Evolutionary conservation across 2,888 invertebrate species (phyloP).

Genomic region (Bedellia somnulentella): DNA sequence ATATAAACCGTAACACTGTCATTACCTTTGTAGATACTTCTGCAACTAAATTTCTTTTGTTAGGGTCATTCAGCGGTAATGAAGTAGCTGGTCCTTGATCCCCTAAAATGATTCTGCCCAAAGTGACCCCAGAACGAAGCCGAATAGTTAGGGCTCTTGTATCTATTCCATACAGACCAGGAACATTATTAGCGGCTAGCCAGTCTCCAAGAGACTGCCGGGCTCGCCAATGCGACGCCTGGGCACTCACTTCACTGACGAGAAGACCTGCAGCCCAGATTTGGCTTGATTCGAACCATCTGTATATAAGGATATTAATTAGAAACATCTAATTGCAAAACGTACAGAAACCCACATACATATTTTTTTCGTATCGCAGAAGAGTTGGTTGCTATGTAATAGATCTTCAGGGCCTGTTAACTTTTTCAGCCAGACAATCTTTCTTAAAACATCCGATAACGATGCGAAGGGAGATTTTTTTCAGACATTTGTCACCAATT

Average conservation of each 20-base stretch:
- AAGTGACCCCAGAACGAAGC: conserved; percentile 85
- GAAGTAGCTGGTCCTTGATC: conserved; percentile 39
- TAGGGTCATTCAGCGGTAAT: conserved; percentile 71
- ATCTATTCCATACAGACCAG: conserved; percentile 91
- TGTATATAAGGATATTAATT: too few species aligned
- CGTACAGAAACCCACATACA: too few species aligned
- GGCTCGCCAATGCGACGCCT: conserved; percentile 90
- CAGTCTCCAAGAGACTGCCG: conserved; percentile 78
- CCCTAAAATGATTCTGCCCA: conserved; percentile 67
- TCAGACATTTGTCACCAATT: too few species aligned
- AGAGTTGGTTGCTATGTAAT: too few species aligned
- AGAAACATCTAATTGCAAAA: too few species aligned
- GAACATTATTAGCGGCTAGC: conserved; percentile 77
- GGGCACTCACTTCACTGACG: conserved; percentile 84
- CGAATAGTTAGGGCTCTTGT: conserved; percentile 91
- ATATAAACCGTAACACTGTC: too few species aligned
- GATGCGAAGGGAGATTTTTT: too few species aligned
- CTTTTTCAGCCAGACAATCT: too few species aligned
- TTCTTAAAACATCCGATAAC: too few species aligned
- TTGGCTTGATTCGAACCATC: conserved; percentile 87
- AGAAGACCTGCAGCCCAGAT: conserved; percentile 93
- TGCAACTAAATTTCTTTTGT: conserved; percentile 82
- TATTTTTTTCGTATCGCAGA: too few species aligned
- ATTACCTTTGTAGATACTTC: conserved; percentile 85
- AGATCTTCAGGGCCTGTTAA: too few species aligned